Percentiles rank a stretch among this genome's conserved stretches.
Conservation (phyloP, 2,113 vertebrate genomes). For the Tupaia tana region DNA sequence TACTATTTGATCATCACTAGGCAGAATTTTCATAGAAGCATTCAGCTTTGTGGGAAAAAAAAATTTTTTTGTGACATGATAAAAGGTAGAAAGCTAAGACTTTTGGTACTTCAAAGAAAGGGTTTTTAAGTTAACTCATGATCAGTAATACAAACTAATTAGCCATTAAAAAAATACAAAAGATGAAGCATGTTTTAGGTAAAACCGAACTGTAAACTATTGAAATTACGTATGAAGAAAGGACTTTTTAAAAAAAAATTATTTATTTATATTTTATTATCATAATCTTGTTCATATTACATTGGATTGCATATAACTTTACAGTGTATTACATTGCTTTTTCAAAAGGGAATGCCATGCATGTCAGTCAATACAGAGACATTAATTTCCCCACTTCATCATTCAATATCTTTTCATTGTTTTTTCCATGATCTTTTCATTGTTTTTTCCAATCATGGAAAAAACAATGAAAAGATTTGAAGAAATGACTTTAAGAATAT, state of each 20-base stretch:
- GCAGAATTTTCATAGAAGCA: background rate
- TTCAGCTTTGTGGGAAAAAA: background rate
- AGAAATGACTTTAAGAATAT: too few species aligned
- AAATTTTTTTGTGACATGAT: background rate
- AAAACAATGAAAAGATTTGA: too few species aligned
- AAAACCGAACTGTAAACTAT: background rate
- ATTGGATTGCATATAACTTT: too few species aligned
- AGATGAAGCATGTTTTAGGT: background rate
- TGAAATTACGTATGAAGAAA: background rate
- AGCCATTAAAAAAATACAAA: conserved; percentile 12
- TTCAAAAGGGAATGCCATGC: too few species aligned
- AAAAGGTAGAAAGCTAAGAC: background rate
- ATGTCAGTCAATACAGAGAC: too few species aligned
- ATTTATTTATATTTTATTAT: too few species aligned
- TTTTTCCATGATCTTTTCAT: too few species aligned
- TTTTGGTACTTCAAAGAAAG: background rate
- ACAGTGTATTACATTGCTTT: too few species aligned
- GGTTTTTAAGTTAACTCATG: background rate
- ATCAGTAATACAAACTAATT: background rate
- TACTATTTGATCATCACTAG: background rate
- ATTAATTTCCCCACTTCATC: too few species aligned
- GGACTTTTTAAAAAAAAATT: background rate
- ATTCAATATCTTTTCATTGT: too few species aligned
- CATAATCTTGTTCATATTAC: too few species aligned
- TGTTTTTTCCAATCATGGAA: too few species aligned